Percentiles rank a stretch among this genome's conserved stretches.
Conservation (phyloP, 2,797 vertebrate species). For the Danio kyathit region DNA sequence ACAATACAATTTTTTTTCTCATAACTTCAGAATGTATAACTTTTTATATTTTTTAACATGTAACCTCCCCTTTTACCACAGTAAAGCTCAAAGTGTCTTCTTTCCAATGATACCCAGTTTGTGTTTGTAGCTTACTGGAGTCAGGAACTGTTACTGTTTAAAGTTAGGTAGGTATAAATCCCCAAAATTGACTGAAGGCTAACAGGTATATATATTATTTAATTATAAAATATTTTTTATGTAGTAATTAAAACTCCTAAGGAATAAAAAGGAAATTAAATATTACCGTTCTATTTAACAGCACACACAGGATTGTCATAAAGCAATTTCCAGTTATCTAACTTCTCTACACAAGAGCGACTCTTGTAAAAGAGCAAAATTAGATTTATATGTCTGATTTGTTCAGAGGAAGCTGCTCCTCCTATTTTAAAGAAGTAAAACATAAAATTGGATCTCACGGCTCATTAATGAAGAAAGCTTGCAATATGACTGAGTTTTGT, state of each 20-base stretch:
- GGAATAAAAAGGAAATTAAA: constrained; percentile 45
- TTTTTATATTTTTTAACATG: too few relatives aligned
- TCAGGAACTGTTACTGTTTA: too few relatives aligned
- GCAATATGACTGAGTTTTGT: constrained; percentile 14
- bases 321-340: constrained; percentile 33
- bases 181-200: too few relatives aligned
- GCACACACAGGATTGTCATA: constrained; percentile 6
- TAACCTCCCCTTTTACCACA: too few relatives aligned
- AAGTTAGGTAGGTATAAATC: too few relatives aligned
- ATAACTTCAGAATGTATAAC: too few relatives aligned
- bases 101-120: too few relatives aligned
- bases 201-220: too few relatives aligned
- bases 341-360: not conserved
- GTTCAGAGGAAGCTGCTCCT: not conserved
- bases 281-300: not conserved
- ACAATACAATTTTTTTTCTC: too few relatives aligned
- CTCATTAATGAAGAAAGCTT: constrained; percentile 25
- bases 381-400: constrained; percentile 31
- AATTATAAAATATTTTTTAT: too few relatives aligned
- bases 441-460: constrained; percentile 7
- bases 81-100: too few relatives aligned
- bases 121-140: too few relatives aligned
- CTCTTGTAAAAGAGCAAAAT: not conserved
- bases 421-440: constrained; percentile 7
- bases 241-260: constrained; percentile 32